Base-by-base conservation (phyloP, 2,888 invertebrate genomes). In the Protophormia terraenovae region DNA sequence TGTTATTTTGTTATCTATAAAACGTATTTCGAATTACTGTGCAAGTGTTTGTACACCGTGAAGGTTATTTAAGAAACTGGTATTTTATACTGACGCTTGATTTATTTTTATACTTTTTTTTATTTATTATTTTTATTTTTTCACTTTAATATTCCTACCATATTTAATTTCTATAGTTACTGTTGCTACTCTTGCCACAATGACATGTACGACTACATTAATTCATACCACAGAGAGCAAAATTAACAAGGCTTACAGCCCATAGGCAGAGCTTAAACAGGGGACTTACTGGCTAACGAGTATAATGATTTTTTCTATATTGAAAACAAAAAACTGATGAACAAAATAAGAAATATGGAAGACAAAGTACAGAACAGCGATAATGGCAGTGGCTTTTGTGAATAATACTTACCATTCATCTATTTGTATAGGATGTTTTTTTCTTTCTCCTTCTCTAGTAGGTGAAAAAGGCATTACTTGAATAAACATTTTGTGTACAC, bases 141-240 rank as follows among this genome's bases (percentile, higher is more conserved):
- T n/a, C 16, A n/a, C n/a, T n/a, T 64, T 41, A 35, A 60, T 24
- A 64, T 64, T 22, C n/a, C n/a, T 7, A n/a, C 8, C 62, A 38
- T 38, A 64, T 41, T 64, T 38, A 64, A 64, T 64, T 35, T 64
- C 24, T 24, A 64, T 38, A 38, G 35, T n/a, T 38, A 35, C 60
- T 19, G 35, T 12, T 35, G 22, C 14, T 19, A 6, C 14, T 22
- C 6, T n/a, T n/a, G n/a, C n/a, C n/a, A n/a, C n/a, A n/a, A n/a
- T n/a, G n/a, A n/a, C n/a, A n/a, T n/a, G n/a, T 35, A 60, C 35
- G 4, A 19, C 1, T n/a, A n/a, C n/a, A 10, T 32, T 16, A 4
- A 1, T 3, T 0, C 14, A 38, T 12, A 3, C 8, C 35, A 10
- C 6, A 12, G 24, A 45, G 3, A 41, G 27, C 10, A 66, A 45